These are phyloP conservation scores for Peromyscus californicus DNA, from an alignment of 2,113 vertebrate genomes.

Conservation along the genomic window DNA sequence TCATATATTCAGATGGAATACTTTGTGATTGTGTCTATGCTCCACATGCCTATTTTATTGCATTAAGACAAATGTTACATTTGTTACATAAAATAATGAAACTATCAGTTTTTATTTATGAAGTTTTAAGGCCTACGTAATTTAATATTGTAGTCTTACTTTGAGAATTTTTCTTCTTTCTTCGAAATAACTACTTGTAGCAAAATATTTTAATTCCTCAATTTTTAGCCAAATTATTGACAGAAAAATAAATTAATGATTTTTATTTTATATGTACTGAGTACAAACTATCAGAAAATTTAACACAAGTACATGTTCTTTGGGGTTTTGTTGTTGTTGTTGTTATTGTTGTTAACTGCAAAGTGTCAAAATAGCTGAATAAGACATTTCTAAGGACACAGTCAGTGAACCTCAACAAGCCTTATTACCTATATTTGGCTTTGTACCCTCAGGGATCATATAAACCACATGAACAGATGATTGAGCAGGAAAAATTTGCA, in stretches of 20 bases:
- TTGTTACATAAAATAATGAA: background rate
- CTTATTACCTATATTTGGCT: constrained; percentile 75
- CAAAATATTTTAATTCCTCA: constrained; percentile 59
- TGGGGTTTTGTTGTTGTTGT: background rate
- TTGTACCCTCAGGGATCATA: constrained; percentile 49
- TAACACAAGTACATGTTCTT: background rate
- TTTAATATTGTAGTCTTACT: background rate
- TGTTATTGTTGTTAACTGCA: background rate
- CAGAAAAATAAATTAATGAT: constrained; percentile 52
- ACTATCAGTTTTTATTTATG: background rate
- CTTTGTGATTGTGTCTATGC: too few relatives aligned
- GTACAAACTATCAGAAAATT: background rate
- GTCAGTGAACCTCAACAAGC: constrained; percentile 59
- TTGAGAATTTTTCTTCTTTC: background rate
- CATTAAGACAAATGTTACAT: background rate
- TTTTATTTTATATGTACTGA: background rate
- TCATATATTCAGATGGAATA: background rate
- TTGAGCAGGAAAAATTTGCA: constrained; percentile 68
- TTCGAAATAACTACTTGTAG: background rate
- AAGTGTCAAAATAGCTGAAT: constrained; percentile 52
- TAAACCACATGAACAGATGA: constrained; percentile 61
- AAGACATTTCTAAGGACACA: background rate
- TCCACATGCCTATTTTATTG: background rate
- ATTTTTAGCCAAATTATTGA: constrained; percentile 17
- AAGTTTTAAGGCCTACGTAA: background rate